phyloP scores from a whole-genome alignment of 2,797 vertebrate genomes.

The Fistularia commersonii region DNA sequence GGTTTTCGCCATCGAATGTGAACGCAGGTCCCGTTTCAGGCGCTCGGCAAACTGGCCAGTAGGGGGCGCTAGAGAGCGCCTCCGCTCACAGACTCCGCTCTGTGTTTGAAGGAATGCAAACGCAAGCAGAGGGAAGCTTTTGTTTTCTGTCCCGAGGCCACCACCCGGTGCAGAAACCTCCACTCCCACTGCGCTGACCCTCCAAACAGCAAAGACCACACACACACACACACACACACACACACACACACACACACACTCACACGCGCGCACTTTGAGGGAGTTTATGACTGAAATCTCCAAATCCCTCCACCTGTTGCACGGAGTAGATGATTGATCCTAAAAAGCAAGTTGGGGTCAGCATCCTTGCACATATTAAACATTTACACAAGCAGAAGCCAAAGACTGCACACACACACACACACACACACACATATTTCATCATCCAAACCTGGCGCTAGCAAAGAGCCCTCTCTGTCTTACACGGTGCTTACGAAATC shows the following conservation, averaged over 20 bases:
- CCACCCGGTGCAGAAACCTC: slow-evolving; percentile 1
- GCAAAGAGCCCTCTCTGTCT: slow-evolving; percentile 1
- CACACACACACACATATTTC: slow-evolving; percentile 5
- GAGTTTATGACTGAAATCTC: too few species aligned
- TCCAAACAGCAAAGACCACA: slow-evolving; percentile 33
- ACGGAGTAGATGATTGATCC: background rate
- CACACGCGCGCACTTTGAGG: too few species aligned
- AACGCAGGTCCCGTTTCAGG: too few species aligned
- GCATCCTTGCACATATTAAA: slow-evolving; percentile 9
- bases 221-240: slow-evolving; percentile 8
- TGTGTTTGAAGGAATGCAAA: slow-evolving; percentile 17
- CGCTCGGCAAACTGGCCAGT: too few species aligned
- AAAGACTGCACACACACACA: slow-evolving; percentile 8
- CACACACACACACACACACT: slow-evolving; percentile 27
- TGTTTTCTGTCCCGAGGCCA: slow-evolving; percentile 24
- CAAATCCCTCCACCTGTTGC: too few species aligned
- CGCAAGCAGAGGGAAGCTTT: background rate
- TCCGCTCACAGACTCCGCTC: too few species aligned
- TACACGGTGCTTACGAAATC: slow-evolving; percentile 4
- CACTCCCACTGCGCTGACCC: slow-evolving; percentile 15
- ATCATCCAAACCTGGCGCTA: slow-evolving; percentile 10
- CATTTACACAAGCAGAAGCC: slow-evolving; percentile 8
- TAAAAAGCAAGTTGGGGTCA: slow-evolving; percentile 7
- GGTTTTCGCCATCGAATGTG: too few species aligned
- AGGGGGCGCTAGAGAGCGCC: too few species aligned